Conservation (phyloP, 2,888 invertebrate genomes). For the Stictocephala bisonia region DNA sequence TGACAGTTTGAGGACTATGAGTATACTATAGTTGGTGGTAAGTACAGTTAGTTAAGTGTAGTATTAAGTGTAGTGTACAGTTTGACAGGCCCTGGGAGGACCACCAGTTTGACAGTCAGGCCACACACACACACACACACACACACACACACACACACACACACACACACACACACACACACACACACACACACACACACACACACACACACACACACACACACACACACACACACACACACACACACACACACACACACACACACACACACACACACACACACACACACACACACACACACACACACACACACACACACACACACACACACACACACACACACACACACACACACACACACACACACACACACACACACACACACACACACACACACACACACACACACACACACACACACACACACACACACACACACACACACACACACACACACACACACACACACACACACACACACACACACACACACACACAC, state of each 20-base stretch:
- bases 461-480: slow-evolving; percentile 6
- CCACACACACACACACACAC: slow-evolving; percentile 4
- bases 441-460: slow-evolving; percentile 6
- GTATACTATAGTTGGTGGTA: too few species aligned
- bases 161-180: slow-evolving; percentile 29
- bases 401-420: slow-evolving; percentile 6
- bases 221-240: slow-evolving; percentile 27
- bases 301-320: slow-evolving; percentile 29
- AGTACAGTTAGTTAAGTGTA: too few species aligned
- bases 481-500: slow-evolving; percentile 6
- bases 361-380: slow-evolving; percentile 13
- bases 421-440: slow-evolving; percentile 6
- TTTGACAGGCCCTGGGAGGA: too few species aligned
- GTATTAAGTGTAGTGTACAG: too few species aligned
- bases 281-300: slow-evolving; percentile 29
- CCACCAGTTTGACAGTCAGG: too few species aligned
- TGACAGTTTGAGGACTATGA: too few species aligned
- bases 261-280: slow-evolving; percentile 29
- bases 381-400: slow-evolving; percentile 6
- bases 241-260: slow-evolving; percentile 29
- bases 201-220: slow-evolving; percentile 29
- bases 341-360: slow-evolving; percentile 14
- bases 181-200: slow-evolving; percentile 27
- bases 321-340: slow-evolving; percentile 27
- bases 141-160: slow-evolving; percentile 29